Base-by-base conservation (phyloP, 2,113 vertebrate species). In the Toxostoma redivivum region DNA sequence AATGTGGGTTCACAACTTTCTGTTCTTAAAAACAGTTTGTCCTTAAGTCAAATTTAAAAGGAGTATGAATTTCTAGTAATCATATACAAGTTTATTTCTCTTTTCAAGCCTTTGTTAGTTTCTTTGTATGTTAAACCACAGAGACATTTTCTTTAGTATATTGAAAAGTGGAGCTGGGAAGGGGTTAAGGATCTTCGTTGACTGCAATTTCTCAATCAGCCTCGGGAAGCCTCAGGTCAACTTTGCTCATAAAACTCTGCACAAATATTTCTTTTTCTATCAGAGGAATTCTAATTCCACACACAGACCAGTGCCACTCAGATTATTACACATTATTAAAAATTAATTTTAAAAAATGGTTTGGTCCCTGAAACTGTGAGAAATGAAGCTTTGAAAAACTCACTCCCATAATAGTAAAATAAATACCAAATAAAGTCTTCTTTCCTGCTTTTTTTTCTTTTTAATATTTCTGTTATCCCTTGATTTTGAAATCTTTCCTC, bases 251-350 rank as follows among this genome's bases (percentile, higher is more conserved):
- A 98, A 98, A 98, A 98, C 95, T 97, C 97, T 94, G 96, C 97
- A 98, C 98, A 98, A 98, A 98, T 98, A 98, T 98, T 98, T 98
- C 97, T 97, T 96, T 97, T 98, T 96, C 97, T 98, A 97, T 98
- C 97, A 97, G 96, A 98, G 97, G 97, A 98, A 98, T 98, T 98
- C 97, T 98, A 98, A 98, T 98, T 98, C 98, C 96, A 95, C 96
- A 92, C 97, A 97, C 97, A 97, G 97, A 97, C 96, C 96, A 96
- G 92, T 96, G 95, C 96, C 97, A 97, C 97, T 97, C 96, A 83
- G 97, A 98, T 98, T 98, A 98, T 98, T 98, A 98, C 98, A 98
- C 97, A 98, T 97, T 98, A 98, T 98, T 98, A 98, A 98, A 98
- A 98, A 98, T 98, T 98, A 98, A 98, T 98, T 98, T 98, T 1